Conservation (phyloP, 2,113 vertebrate species). For the Etheostoma cragini region DNA sequence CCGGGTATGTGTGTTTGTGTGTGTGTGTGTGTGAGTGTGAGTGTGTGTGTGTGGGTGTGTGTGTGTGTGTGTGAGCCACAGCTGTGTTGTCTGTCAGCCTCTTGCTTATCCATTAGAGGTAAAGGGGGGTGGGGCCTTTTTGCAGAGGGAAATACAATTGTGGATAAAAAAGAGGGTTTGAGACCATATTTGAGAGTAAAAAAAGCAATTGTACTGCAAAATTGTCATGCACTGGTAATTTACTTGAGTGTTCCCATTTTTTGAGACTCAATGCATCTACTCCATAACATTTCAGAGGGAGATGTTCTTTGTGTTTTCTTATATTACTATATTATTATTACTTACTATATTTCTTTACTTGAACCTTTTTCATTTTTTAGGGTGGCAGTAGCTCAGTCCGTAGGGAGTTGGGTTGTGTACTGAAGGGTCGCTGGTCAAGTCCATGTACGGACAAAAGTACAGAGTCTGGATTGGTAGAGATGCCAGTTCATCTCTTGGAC, state of each 20-base stretch:
- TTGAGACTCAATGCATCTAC: background rate
- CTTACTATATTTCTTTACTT: too few species aligned
- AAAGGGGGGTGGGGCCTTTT: conserved; percentile 25
- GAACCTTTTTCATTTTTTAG: too few species aligned
- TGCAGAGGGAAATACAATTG: conserved; percentile 10
- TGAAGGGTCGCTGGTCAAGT: too few species aligned
- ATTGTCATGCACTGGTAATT: background rate
- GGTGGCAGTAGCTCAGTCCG: too few species aligned
- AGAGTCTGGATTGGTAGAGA: too few species aligned
- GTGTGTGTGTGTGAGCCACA: conserved; percentile 47
- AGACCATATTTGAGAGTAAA: background rate
- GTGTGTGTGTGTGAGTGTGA: conserved; percentile 27
- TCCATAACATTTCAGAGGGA: background rate
- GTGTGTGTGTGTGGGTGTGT: conserved; percentile 25
- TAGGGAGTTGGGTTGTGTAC: too few species aligned
- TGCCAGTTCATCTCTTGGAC: too few species aligned
- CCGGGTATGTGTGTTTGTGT: conserved; percentile 34
- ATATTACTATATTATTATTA: background rate
- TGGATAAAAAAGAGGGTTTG: background rate
- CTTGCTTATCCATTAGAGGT: conserved; percentile 60
- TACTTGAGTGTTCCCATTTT: background rate
- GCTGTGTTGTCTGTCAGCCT: conserved; percentile 54
- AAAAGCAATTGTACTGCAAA: background rate
- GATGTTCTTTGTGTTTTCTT: background rate
- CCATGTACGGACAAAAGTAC: too few species aligned